These are phyloP conservation scores for Micropoecilia bifurca DNA, from an alignment of 2,797 vertebrate genomes.

Conservation along the genomic window DNA sequence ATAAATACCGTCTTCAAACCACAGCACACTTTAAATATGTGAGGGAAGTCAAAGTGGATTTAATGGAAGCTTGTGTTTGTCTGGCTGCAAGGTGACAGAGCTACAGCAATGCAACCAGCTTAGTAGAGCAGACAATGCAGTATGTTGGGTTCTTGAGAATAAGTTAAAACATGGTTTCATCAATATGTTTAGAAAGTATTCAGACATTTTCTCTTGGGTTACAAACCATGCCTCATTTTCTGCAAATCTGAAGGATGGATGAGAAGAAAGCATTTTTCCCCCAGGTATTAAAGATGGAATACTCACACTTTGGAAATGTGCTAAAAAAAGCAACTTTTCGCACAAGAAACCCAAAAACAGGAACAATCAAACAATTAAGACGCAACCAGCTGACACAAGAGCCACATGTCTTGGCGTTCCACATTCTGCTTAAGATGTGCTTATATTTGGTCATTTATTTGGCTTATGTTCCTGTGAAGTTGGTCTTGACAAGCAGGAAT, in stretches of 20 bases:
- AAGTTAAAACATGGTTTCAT: background rate
- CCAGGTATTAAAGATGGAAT: background rate
- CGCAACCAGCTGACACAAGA: constrained; percentile 39
- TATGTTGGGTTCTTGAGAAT: background rate
- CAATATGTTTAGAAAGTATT: background rate
- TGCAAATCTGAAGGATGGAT: background rate
- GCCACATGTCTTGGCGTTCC: constrained; percentile 19
- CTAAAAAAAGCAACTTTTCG: background rate
- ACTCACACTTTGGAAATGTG: background rate
- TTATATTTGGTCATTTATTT: constrained; percentile 41
- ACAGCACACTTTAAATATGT: constrained; percentile 35
- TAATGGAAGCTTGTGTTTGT: constrained; percentile 64
- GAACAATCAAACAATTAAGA: constrained; percentile 46
- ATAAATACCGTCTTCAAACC: background rate
- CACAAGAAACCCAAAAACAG: constrained; percentile 3
- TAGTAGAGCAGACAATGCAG: background rate
- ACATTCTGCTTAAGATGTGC: constrained; percentile 19
- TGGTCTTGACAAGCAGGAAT: constrained; percentile 61
- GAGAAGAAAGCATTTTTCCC: background rate
- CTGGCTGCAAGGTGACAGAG: constrained; percentile 58
- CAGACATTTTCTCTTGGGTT: background rate
- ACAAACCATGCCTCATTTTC: background rate
- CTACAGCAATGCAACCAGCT: background rate
- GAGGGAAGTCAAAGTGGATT: constrained; percentile 52
- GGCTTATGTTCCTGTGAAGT: constrained; percentile 41